These are phyloP conservation scores for Clusia tigrina DNA, from an alignment of 2,888 invertebrate species.

Conservation along the genomic window DNA sequence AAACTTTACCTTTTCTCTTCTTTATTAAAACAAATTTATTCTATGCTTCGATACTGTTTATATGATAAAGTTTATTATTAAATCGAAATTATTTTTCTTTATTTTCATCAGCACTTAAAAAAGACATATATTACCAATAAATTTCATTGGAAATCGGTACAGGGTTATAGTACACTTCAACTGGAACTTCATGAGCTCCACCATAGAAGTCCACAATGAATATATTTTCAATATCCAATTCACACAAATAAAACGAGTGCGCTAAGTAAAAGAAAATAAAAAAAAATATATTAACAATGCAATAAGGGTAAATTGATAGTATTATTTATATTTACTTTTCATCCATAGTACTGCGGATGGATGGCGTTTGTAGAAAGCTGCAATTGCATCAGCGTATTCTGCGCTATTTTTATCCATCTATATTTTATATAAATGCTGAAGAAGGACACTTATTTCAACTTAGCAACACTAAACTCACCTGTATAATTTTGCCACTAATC, in stretches of 20 bases:
- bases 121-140: no score
- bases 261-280: slow-evolving; percentile 67
- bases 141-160: no score
- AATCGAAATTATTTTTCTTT: no score
- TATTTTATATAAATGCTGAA: slow-evolving; percentile 6
- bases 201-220: slow-evolving; percentile 83
- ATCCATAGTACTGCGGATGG: slow-evolving; percentile 59
- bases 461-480: slow-evolving; percentile 43
- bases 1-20: no score
- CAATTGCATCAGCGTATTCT: slow-evolving; percentile 45
- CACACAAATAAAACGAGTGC: slow-evolving; percentile 81
- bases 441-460: no score
- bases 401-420: slow-evolving; percentile 44
- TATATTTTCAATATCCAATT: slow-evolving; percentile 77
- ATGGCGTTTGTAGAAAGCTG: slow-evolving; percentile 55
- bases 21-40: no score
- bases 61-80: no score
- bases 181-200: slow-evolving; percentile 68
- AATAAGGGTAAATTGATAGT: no score
- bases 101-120: no score
- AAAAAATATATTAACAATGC: no score
- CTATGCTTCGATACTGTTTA: no score
- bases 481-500: slow-evolving; percentile 55
- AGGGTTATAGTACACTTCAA: slow-evolving; percentile 47
- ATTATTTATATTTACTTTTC: slow-evolving; percentile 38